These are phyloP conservation scores for Eriosoma lanigerum DNA, from an alignment of 1,140 invertebrate species.

Conservation along the genomic window DNA sequence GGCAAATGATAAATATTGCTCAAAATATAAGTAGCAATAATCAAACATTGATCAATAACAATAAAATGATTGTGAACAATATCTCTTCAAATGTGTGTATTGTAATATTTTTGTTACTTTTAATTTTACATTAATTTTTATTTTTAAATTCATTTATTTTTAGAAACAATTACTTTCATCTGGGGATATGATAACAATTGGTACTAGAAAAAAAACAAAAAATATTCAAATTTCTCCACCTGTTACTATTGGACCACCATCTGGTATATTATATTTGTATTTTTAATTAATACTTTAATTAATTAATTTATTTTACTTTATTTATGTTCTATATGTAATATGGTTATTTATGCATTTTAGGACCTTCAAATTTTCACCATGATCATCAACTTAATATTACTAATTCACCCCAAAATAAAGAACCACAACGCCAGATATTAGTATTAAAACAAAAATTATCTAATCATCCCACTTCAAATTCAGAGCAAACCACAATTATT, in stretches of 20 bases:
- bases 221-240: conserved; percentile 31
- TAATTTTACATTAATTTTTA: not conserved
- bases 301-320: too few species aligned
- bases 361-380: conserved; percentile 10
- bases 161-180: conserved; percentile 29
- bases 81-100: conserved; percentile 27
- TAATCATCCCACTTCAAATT: not conserved
- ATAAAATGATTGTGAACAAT: conserved; percentile 16
- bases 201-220: conserved; percentile 20
- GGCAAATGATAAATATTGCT: conserved; percentile 9
- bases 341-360: conserved; percentile 9
- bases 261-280: conserved; percentile 4
- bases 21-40: conserved; percentile 12
- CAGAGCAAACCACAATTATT: not conserved
- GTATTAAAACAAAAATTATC: conserved; percentile 36
- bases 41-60: conserved; percentile 26
- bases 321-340: not conserved
- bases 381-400: conserved; percentile 22
- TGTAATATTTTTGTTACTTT: not conserved
- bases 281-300: too few species aligned
- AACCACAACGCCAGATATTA: conserved; percentile 39
- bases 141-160: conserved; percentile 9
- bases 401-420: conserved; percentile 30
- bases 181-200: conserved; percentile 34
- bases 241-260: conserved; percentile 17